Evolutionary conservation across 2,888 invertebrate species (phyloP).

Genomic region (Ptilodon capucinus): DNA sequence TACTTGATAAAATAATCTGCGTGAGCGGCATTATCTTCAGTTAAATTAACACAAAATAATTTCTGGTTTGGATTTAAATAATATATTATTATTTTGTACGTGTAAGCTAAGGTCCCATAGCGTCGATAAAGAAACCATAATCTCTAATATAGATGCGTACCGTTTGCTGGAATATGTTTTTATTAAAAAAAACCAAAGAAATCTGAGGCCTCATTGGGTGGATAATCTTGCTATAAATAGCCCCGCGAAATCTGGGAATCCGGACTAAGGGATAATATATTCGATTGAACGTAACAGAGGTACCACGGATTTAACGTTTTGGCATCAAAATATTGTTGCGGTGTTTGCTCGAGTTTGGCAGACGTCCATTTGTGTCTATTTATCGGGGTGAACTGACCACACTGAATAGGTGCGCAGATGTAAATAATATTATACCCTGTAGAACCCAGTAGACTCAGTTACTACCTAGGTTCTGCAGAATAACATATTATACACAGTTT

Average conservation of each 20-base stretch:
- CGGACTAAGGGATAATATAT: constrained; percentile 10
- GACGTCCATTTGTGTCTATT: constrained; percentile 56
- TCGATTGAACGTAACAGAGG: constrained; percentile 15
- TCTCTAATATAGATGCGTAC: not conserved
- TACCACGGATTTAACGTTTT: constrained; percentile 31
- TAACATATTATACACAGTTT: too few relatives aligned
- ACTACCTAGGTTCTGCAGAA: not conserved
- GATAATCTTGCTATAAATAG: not conserved
- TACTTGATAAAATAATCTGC: too few relatives aligned
- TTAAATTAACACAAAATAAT: too few relatives aligned
- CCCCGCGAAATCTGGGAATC: not conserved
- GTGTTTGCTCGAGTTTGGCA: constrained; percentile 53
- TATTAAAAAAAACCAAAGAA: not conserved
- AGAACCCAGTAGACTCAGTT: not conserved
- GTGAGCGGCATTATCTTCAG: too few relatives aligned
- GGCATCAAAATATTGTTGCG: constrained; percentile 50
- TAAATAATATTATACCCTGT: not conserved
- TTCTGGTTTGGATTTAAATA: too few relatives aligned
- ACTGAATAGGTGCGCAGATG: not conserved
- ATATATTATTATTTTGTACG: too few relatives aligned
- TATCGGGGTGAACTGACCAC: constrained; percentile 23
- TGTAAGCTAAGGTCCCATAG: not conserved
- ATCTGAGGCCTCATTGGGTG: not conserved
- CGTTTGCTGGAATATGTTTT: not conserved
- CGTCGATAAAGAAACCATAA: not conserved